phyloP scores from a whole-genome alignment of 2,888 invertebrate genomes.

The Drosophila koepferae region DNA sequence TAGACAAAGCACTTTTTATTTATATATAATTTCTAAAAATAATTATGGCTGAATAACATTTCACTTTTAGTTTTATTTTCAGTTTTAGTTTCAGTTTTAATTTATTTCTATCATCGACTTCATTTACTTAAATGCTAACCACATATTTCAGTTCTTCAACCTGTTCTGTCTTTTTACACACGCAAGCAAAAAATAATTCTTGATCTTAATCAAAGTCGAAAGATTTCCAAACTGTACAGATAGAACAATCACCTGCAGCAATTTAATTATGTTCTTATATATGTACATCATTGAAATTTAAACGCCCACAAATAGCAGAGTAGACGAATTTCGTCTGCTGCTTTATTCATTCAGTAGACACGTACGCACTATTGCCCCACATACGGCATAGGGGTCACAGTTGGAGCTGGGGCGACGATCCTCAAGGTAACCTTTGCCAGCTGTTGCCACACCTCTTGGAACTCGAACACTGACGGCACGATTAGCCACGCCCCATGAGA shows the following conservation, averaged over 20 bases:
- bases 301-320: slow-evolving; percentile 32
- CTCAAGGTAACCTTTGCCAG: slow-evolving; percentile 91
- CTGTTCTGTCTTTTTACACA: slow-evolving; percentile 56
- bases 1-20: slow-evolving; percentile 50
- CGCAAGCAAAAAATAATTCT: slow-evolving; percentile 46
- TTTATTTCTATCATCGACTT: slow-evolving; percentile 14
- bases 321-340: neutral
- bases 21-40: slow-evolving; percentile 53
- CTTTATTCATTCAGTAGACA: slow-evolving; percentile 79
- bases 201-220: slow-evolving; percentile 28
- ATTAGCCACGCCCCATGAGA: slow-evolving; percentile 89
- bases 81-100: slow-evolving; percentile 15
- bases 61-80: slow-evolving; percentile 21
- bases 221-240: slow-evolving; percentile 26
- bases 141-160: slow-evolving; percentile 22
- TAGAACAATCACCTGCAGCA: slow-evolving; percentile 7
- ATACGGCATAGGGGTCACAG: slow-evolving; percentile 90
- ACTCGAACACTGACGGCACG: slow-evolving; percentile 90
- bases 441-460: slow-evolving; percentile 89
- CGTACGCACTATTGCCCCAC: slow-evolving; percentile 88
- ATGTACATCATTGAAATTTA: slow-evolving; percentile 26
- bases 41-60: slow-evolving; percentile 65
- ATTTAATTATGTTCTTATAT: slow-evolving; percentile 31
- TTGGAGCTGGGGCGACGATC: slow-evolving; percentile 91
- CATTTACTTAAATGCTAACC: slow-evolving; percentile 62